Percentiles rank a stretch among this genome's conserved stretches.
Evolutionary conservation across 2,888 invertebrate genomes (phyloP).

Genomic region (Pseudococcus longispinus): DNA sequence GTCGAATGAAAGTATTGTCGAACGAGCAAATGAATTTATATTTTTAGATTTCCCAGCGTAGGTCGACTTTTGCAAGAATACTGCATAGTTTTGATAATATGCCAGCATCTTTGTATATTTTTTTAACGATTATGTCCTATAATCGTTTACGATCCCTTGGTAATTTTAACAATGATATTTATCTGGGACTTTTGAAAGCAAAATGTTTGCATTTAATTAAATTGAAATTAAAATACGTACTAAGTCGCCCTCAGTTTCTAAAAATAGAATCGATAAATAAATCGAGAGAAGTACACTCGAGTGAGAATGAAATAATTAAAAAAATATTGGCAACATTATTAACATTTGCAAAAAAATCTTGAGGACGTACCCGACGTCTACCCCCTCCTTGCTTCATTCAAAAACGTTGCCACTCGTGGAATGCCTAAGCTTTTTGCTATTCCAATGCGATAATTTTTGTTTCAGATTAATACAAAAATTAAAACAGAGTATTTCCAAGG

Average conservation of each 20-base stretch:
- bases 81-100: slow-evolving; percentile 23
- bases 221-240: not conserved
- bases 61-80: slow-evolving; percentile 39
- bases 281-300: no score
- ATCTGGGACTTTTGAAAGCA: not conserved
- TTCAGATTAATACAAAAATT: slow-evolving; percentile 82
- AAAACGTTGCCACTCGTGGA: not conserved
- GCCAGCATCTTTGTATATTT: slow-evolving; percentile 36
- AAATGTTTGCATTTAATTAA: not conserved
- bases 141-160: slow-evolving; percentile 6
- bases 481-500: slow-evolving; percentile 77
- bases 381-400: not conserved
- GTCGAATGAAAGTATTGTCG: not conserved
- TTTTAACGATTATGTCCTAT: slow-evolving; percentile 32
- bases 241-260: not conserved
- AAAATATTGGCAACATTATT: not conserved
- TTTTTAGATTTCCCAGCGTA: slow-evolving; percentile 28
- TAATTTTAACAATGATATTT: not conserved
- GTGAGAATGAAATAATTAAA: not conserved
- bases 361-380: no score
- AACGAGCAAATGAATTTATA: slow-evolving; percentile 15
- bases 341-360: not conserved
- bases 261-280: not conserved
- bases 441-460: slow-evolving; percentile 58
- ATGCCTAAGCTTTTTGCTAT: not conserved